Percentiles rank a stretch among this genome's conserved stretches.
phyloP scores from a whole-genome alignment of 2,113 vertebrate species.

The Coturnix japonica region DNA sequence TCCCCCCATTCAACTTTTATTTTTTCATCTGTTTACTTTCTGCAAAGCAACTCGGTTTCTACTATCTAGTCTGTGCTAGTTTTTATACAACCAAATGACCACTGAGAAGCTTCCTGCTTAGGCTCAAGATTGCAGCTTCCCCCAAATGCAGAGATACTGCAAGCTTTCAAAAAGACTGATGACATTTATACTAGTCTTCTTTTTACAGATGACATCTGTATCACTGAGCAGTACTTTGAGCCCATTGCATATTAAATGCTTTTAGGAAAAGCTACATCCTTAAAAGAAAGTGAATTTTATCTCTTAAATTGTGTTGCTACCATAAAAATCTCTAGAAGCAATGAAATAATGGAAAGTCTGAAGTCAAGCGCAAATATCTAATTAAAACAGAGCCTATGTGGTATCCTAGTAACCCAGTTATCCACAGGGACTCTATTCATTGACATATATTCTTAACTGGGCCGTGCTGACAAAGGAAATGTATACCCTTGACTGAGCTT shows the following conservation, averaged over 20 bases:
- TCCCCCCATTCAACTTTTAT: background rate
- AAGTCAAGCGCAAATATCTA: conserved; percentile 17
- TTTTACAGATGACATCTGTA: background rate
- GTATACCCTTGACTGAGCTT: background rate
- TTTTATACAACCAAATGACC: background rate
- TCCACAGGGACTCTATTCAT: conserved; percentile 19
- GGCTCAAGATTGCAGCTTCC: background rate
- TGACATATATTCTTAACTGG: conserved; percentile 39
- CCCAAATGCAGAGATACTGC: background rate
- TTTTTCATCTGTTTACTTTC: background rate
- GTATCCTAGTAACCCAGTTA: conserved; percentile 66
- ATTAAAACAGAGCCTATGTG: conserved; percentile 24
- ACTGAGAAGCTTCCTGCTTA: background rate
- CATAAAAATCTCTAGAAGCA: background rate
- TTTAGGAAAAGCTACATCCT: background rate
- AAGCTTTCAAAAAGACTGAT: background rate
- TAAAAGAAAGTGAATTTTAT: background rate
- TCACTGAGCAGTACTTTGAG: background rate
- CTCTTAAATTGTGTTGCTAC: background rate
- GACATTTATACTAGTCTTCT: background rate
- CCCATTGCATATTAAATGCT: background rate
- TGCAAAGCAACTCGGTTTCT: conserved; percentile 10
- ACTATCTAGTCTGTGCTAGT: background rate
- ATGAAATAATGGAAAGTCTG: background rate
- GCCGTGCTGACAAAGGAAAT: background rate